A percentile compares a stretch with the other conserved stretches of the same genome.
These are phyloP conservation scores for Aphaenogaster rudis DNA, from an alignment of 1,140 invertebrate genomes.

Conservation along the genomic window DNA sequence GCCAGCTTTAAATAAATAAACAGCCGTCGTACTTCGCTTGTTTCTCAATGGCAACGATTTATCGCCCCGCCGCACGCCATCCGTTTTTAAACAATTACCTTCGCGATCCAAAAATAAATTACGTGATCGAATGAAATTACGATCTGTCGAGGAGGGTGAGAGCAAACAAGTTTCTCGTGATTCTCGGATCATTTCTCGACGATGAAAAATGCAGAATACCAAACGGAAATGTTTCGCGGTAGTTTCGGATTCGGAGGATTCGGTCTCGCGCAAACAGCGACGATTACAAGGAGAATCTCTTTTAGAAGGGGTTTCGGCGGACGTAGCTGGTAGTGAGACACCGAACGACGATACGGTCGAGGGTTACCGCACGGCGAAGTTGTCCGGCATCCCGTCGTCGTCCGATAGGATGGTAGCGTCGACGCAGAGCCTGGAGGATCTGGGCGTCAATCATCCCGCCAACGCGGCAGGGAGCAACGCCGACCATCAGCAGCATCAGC, in stretches of 20 bases:
- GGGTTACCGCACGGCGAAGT: conserved; percentile 67
- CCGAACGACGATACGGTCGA: conserved; percentile 73
- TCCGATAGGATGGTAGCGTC: conserved; percentile 84
- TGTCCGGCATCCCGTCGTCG: conserved; percentile 66
- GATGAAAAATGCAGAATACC: neutral
- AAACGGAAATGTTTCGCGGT: neutral
- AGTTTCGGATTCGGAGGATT: neutral
- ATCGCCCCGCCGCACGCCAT: neutral
- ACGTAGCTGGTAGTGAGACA: conserved; percentile 78
- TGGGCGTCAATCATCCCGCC: conserved; percentile 77
- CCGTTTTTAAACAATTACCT: conserved; percentile 34
- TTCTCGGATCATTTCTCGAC: neutral
- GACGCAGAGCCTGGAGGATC: conserved; percentile 82
- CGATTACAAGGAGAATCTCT: conserved; percentile 22
- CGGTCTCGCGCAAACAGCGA: neutral
- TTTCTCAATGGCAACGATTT: conserved; percentile 39
- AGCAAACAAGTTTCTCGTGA: neutral
- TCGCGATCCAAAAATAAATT: conserved; percentile 43
- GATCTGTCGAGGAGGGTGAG: neutral
- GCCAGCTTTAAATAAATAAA: conserved; percentile 29
- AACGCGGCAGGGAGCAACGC: conserved; percentile 74
- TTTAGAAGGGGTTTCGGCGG: conserved; percentile 81
- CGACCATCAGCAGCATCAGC: conserved; percentile 77
- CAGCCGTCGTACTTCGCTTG: conserved; percentile 17
- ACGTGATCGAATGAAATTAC: neutral